These are phyloP conservation scores for Aegithalos caudatus DNA, from an alignment of 2,113 vertebrate genomes.

Conservation along the genomic window DNA sequence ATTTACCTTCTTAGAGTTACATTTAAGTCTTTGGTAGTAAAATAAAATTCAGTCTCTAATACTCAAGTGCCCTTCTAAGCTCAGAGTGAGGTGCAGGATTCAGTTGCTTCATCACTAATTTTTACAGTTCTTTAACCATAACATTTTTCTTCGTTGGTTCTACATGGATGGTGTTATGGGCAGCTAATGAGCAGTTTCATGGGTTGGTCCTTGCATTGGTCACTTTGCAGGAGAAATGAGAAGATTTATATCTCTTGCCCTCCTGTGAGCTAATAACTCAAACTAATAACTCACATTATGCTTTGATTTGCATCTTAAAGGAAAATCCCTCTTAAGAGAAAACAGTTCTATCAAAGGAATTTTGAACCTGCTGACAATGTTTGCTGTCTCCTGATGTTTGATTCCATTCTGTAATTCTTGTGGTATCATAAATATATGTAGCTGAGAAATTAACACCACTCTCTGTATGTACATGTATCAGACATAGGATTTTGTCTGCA, in stretches of 20 bases:
- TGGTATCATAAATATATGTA: neutral
- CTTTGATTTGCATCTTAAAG: neutral
- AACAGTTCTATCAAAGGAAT: neutral
- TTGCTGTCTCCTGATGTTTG: neutral
- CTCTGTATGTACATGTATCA: neutral
- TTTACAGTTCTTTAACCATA: neutral
- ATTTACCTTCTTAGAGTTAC: neutral
- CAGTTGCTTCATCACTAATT: neutral
- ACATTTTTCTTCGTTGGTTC: neutral
- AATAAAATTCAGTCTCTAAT: neutral
- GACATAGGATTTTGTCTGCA: neutral
- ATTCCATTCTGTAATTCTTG: neutral
- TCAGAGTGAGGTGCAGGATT: neutral
- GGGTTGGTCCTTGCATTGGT: neutral
- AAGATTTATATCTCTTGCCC: neutral
- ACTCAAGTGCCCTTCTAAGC: neutral
- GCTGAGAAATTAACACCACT: neutral
- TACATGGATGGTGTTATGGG: neutral
- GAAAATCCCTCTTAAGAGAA: neutral
- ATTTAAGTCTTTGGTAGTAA: neutral
- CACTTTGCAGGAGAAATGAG: neutral
- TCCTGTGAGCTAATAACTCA: neutral
- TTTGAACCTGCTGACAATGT: neutral
- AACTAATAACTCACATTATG: neutral
- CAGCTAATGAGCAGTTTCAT: neutral